Evolutionary conservation across 2,888 invertebrate species (phyloP), one percentile per base, ranked within the genome.

Genomic region (Machimus atricapillus): DNA sequence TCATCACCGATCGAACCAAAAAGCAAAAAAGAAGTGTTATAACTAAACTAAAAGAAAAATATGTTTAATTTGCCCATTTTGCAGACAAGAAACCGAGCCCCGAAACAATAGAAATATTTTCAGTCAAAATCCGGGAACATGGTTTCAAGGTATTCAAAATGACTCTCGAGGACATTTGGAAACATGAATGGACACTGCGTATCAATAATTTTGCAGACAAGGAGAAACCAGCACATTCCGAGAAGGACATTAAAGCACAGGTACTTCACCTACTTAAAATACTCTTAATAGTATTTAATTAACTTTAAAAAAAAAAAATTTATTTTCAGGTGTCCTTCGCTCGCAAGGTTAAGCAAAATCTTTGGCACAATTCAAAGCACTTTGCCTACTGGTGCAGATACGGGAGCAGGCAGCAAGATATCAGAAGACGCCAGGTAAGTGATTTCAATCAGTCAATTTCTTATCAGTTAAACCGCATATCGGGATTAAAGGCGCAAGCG

Each of bases 141-240:
- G 94, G 94, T 89, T 94, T 94, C 92, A 94, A 95, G 91, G 94
- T 95, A 89, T 92, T 94, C 89, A 94, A 93, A 92, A 94, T 94
- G 89, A 94, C 94, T 89, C 92, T 96, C 91, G 93, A 94, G 91
- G 94, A 95, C 89, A 95, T 96, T 91, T 96, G 96, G 96, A 94
- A 94, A 90, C 94, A 94, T 90, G 95, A 94, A 90, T 95, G 95
- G 90, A 94, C 94, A 90, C 94, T 96, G 91, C 94, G 95, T 89
- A 96, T 96, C 91, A 95, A 95, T 92, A 96, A 96, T 91, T 95
- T 95, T 90, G 94, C 94, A 89, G 96, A 96, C 92, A 95, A 95
- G 90, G 95, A 94, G 90, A 95, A 95, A 91, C 93, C 94, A 82
- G 94, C 95, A 58, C 95, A 96, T 92, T 93, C 91, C 89, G 95